Evolutionary conservation across 2,797 vertebrate genomes (phyloP).

Genomic region (Malacoctenus gilli): DNA sequence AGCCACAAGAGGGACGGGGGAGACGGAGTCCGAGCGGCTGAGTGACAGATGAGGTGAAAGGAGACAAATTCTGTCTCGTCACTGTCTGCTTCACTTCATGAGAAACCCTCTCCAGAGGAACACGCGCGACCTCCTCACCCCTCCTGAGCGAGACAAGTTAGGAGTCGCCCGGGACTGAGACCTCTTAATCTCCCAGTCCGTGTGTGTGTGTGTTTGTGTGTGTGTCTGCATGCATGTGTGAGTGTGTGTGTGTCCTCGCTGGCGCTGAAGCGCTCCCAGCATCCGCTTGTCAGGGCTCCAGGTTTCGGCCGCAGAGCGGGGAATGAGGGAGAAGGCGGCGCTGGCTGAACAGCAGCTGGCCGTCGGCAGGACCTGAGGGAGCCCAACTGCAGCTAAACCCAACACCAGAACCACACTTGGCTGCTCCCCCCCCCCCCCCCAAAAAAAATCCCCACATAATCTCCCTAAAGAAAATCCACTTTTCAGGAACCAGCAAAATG

Average conservation of each 20-base stretch:
- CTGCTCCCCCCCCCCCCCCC: conserved; percentile 21
- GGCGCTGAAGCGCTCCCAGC: too few relatives aligned
- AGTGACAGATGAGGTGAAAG: conserved; percentile 51
- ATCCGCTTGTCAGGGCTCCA: too few relatives aligned
- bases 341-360: conserved; percentile 39
- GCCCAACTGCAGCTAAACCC: conserved; percentile 19
- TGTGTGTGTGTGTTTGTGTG: neutral
- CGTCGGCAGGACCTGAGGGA: conserved; percentile 7
- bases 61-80: conserved; percentile 19
- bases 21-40: conserved; percentile 34
- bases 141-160: conserved; percentile 26
- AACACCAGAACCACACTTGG: conserved; percentile 27
- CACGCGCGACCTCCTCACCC: conserved; percentile 33
- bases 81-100: conserved; percentile 11
- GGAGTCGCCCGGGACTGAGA: conserved; percentile 21
- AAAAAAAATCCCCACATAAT: too few relatives aligned
- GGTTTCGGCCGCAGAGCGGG: too few relatives aligned
- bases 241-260: neutral
- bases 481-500: conserved; percentile 19
- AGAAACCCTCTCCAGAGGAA: conserved; percentile 16
- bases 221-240: conserved; percentile 2
- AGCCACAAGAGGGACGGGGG: conserved; percentile 21
- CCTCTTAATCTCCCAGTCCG: conserved; percentile 8
- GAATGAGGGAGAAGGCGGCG: too few relatives aligned
- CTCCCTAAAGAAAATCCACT: conserved; percentile 18